phyloP scores from a whole-genome alignment of 1,140 invertebrate species.

The Drosophila setifemur region DNA sequence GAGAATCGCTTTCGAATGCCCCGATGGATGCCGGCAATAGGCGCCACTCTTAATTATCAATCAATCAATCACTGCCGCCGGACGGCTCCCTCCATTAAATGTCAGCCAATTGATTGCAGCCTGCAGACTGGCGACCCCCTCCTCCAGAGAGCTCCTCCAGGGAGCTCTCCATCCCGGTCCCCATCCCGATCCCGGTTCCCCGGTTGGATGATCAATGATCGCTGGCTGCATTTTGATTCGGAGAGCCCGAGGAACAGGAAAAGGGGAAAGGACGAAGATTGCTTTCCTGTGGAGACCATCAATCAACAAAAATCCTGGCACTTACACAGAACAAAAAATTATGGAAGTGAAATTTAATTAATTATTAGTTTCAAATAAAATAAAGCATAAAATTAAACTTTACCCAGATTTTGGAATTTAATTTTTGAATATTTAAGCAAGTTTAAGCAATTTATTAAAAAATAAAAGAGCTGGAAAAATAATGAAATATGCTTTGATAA shows the following conservation, averaged over 20 bases:
- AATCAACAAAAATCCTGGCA: background rate
- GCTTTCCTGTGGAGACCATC: background rate
- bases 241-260: no score
- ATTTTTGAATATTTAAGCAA: no score
- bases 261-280: background rate
- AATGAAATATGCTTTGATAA: no score
- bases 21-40: slow-evolving; percentile 22
- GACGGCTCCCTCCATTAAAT: slow-evolving; percentile 68
- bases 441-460: no score
- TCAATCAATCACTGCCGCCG: slow-evolving; percentile 69
- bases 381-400: no score
- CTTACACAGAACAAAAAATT: no score
- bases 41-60: slow-evolving; percentile 80
- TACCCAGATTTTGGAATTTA: no score
- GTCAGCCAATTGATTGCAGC: slow-evolving; percentile 54
- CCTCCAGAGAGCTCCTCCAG: background rate
- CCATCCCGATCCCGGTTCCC: background rate
- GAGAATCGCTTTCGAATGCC: slow-evolving; percentile 21
- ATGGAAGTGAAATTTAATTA: background rate
- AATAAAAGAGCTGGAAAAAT: no score
- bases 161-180: no score
- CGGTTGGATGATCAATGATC: slow-evolving; percentile 1
- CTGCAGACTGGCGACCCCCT: slow-evolving; percentile 33
- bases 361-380: background rate
- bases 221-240: background rate